A percentile compares a stretch with the other conserved stretches of the same genome.
Evolutionary conservation across 2,888 invertebrate genomes (phyloP).

Genomic region (Gari tellinella): DNA sequence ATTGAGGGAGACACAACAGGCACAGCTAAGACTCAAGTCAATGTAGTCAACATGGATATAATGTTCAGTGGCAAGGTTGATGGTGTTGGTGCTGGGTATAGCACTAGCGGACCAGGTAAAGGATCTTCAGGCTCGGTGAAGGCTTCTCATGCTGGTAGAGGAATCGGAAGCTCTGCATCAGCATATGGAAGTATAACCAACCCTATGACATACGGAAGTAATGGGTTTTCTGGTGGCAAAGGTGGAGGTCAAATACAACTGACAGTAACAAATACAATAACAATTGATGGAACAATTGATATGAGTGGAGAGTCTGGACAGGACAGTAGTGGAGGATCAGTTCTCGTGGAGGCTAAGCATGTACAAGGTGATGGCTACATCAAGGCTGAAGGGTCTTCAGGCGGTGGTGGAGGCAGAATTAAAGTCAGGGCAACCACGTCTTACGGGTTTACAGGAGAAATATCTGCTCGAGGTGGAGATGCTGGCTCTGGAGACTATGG

Average conservation of each 20-base stretch:
- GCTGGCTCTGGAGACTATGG: slow-evolving; percentile 26
- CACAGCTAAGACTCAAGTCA: slow-evolving; percentile 56
- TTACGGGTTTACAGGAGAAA: slow-evolving; percentile 41
- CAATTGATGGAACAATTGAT: slow-evolving; percentile 65
- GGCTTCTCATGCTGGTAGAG: slow-evolving; percentile 68
- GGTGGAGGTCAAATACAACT: slow-evolving; percentile 72
- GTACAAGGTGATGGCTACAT: slow-evolving; percentile 63
- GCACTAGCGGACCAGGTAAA: slow-evolving; percentile 60
- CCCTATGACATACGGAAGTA: slow-evolving; percentile 70
- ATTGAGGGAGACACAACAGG: slow-evolving; percentile 63
- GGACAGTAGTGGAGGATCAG: slow-evolving; percentile 73
- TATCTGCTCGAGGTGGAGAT: slow-evolving; percentile 35
- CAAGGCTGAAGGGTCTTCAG: slow-evolving; percentile 59
- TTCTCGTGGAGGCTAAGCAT: slow-evolving; percentile 46
- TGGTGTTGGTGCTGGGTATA: slow-evolving; percentile 65
- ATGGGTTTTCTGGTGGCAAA: slow-evolving; percentile 57
- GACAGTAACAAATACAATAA: slow-evolving; percentile 28
- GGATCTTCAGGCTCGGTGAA: slow-evolving; percentile 44
- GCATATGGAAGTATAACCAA: slow-evolving; percentile 66
- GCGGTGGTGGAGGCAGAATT: slow-evolving; percentile 69
- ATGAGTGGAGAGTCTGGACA: slow-evolving; percentile 60
- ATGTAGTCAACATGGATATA: slow-evolving; percentile 57
- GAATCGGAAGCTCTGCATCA: slow-evolving; percentile 45
- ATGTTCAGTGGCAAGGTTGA: slow-evolving; percentile 60
- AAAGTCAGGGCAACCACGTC: slow-evolving; percentile 25